Conservation (phyloP, 1,140 invertebrate genomes). For the Drosophila kanapiae region DNA sequence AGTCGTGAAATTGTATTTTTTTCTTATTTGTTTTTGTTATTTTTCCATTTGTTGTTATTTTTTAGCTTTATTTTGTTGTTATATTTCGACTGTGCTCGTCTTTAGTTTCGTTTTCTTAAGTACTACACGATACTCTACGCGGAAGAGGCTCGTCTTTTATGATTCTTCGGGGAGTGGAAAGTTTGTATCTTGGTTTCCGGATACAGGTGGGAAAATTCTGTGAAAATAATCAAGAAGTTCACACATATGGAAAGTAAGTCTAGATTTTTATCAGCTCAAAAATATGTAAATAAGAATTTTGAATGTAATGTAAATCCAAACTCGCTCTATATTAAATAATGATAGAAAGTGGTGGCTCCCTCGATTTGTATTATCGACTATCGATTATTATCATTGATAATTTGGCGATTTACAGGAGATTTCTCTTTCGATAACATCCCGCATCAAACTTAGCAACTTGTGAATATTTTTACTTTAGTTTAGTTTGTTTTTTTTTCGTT, state of each 20-base stretch:
- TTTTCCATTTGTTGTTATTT: constrained; percentile 9
- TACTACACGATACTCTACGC: constrained; percentile 25
- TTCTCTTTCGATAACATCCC: not conserved
- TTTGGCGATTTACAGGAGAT: not conserved
- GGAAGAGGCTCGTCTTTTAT: constrained; percentile 3
- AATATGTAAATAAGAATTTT: not conserved
- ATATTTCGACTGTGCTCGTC: constrained; percentile 5
- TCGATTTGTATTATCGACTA: too few relatives aligned
- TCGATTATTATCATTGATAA: not conserved
- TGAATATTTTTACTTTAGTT: constrained; percentile 8
- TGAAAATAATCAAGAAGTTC: not conserved
- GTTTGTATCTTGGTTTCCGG: not conserved
- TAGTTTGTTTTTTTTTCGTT: constrained; percentile 3
- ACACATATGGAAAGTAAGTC: not conserved
- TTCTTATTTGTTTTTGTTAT: not conserved
- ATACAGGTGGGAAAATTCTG: constrained; percentile 12
- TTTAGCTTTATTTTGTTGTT: constrained; percentile 2
- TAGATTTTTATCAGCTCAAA: not conserved
- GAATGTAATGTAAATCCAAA: too few relatives aligned
- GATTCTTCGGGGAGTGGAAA: constrained; percentile 20
- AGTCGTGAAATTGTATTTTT: constrained; percentile 10
- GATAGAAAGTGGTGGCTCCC: too few relatives aligned
- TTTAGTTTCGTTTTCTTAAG: constrained; percentile 35
- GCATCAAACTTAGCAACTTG: not conserved
- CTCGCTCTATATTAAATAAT: too few relatives aligned